Base-by-base conservation (phyloP, 2,113 vertebrate genomes). In the Lynx canadensis region DNA sequence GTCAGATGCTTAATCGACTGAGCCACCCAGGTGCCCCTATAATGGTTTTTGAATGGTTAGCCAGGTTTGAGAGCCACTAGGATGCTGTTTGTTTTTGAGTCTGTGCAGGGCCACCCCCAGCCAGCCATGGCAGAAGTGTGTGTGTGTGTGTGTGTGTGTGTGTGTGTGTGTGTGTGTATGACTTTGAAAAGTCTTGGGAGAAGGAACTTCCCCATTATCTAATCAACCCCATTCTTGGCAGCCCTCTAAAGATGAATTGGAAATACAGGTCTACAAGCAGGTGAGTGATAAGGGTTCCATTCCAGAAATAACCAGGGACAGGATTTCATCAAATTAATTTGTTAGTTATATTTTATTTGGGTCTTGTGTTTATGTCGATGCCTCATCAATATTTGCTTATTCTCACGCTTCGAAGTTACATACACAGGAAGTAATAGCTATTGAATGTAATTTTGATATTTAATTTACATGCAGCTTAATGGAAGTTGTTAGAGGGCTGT, bases 261-360 rank as follows among this genome's bases (percentile, higher is more conserved):
- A 96, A 97, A 76, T 90, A 68, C 8, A 92, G 55, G 74, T 76
- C 18, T 55, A 36, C 38, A 91, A 84, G 41, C 80, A 90, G 79
- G 78, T 60, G 89, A 92, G 69, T 88, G 50, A 95, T 45, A 93
- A 71, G 38, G 48, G 65, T 80, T 92, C 65, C n/a, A 5, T 95
- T 86, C 69, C 52, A 89, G 63, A 95, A 94, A 93, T 76, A 85
- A 93, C 33, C 73, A 65, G 86, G 52, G 41, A 25, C 27, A 80
- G 41, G 33, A 50, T 95, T 96, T 94, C 86, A 97, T 97, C 90
- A 63, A 95, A 96, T 86, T 50, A 15, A 31, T 92, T 84, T 92
- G 41, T 96, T 55, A 65, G 55, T 89, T 90, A 5, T 94, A 11
- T 65, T 95, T 97, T 63, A 74, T 52, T 66, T 94, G 15, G 16